Base-by-base conservation (phyloP, 2,113 vertebrate species). In the Psilopsiagon aurifrons region DNA sequence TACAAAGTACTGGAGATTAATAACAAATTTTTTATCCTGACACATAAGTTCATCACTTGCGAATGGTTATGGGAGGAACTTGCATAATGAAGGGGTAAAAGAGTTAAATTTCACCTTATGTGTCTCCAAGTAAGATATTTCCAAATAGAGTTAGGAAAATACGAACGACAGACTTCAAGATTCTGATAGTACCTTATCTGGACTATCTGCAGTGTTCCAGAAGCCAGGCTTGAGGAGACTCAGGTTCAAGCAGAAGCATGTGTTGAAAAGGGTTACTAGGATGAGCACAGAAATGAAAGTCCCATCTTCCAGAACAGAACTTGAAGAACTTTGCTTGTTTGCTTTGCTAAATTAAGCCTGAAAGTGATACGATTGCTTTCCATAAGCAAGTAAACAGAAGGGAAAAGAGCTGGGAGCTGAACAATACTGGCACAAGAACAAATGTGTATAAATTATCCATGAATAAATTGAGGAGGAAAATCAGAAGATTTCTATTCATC, bases 361-460 rank as follows among this genome's bases (percentile, higher is more conserved):
- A 86, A 74, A 92, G 27, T 84, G 62, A 81, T 89, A 64, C 39
- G 68, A 95, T 84, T 89, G 57, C 81, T 92, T 89, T 94, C 62
- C 52, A 68, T 55, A 87, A 92, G 83, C 57, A 71, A 92, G 33
- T 68, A 95, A 96, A 92, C 77, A 84, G 83, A 83, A 94, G 62
- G 77, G 85, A 78, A 91, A 71, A 86, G 27, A 73, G 62, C 73
- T 84, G 70, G 39, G 70, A 94, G 62, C 70, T 91, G 83, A 96
- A 95, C 80, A 96, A 95, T 89, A 79, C 62, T 94, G 94, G 69
- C 81, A 91, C 43, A 89, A 79, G 83, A 92, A 89, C 55, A 79
- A 86, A 84, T 68, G 47, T 44, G 55, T 94, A 89, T 94, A 91
- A 95, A 96, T 95, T 92, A 96, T 87, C 86, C 57, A 89, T 84